Evolutionary conservation across 2,113 vertebrate genomes (phyloP).

Genomic region (Bos javanicus): DNA sequence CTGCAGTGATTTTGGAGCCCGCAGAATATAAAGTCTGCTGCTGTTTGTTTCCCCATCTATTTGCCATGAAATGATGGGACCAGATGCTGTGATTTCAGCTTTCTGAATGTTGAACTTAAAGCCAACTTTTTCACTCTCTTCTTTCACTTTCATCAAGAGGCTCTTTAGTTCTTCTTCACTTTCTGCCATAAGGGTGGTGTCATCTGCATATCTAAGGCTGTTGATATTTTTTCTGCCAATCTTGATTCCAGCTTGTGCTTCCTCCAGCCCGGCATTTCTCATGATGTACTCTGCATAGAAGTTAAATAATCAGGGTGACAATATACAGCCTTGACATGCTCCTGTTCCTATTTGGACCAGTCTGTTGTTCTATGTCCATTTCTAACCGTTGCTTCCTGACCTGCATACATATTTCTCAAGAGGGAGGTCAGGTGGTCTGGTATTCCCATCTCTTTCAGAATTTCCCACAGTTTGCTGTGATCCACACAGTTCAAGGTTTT

Average conservation of each 20-base stretch:
- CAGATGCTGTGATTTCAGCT: background rate
- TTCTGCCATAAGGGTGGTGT: background rate
- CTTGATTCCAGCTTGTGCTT: too few relatives aligned
- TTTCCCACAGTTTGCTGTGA: background rate
- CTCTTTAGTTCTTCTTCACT: background rate
- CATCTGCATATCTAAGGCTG: background rate
- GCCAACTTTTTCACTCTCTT: background rate
- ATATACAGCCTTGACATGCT: background rate
- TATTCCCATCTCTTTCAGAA: background rate
- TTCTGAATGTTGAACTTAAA: background rate
- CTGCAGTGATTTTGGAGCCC: background rate
- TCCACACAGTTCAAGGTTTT: background rate
- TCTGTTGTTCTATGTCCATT: background rate
- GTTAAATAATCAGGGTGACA: background rate
- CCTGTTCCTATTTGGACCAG: background rate
- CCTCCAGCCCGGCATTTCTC: too few relatives aligned
- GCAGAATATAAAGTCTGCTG: background rate
- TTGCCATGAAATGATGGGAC: background rate
- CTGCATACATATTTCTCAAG: background rate
- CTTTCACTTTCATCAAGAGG: background rate
- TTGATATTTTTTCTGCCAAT: too few relatives aligned
- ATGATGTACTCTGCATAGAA: too few relatives aligned
- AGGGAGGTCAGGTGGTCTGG: background rate
- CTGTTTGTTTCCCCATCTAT: too few relatives aligned
- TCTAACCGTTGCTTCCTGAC: background rate